Conservation (phyloP, 2,113 vertebrate species). For the Podarcis muralis region DNA sequence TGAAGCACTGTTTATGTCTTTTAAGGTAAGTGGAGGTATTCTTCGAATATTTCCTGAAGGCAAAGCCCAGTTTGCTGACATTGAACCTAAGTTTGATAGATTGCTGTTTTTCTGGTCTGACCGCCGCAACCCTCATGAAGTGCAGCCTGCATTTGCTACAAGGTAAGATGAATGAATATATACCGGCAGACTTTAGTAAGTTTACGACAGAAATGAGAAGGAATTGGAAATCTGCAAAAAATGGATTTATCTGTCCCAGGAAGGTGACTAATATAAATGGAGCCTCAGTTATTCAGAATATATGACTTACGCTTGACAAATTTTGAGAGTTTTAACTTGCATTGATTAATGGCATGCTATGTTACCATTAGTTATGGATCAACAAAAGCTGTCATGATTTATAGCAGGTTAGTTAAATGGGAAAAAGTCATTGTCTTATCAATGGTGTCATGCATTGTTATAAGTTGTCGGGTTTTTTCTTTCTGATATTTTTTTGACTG, state of each 20-base stretch:
- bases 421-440: not conserved
- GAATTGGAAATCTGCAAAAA: not conserved
- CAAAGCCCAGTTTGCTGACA: constrained; percentile 96
- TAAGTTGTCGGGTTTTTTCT: not conserved
- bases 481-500: not conserved
- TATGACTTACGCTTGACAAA: not conserved
- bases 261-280: not conserved
- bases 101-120: constrained; percentile 99
- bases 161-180: constrained; percentile 77
- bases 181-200: not conserved
- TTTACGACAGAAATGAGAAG: not conserved
- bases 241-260: not conserved
- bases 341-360: not conserved
- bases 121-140: constrained; percentile 97
- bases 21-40: constrained; percentile 92
- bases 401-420: not conserved
- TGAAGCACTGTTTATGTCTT: constrained; percentile 34
- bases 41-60: constrained; percentile 99
- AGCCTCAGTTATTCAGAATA: not conserved
- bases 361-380: not conserved
- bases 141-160: constrained; percentile 93
- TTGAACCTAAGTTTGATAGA: constrained; percentile 98
- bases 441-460: not conserved
- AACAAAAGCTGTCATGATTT: not conserved
- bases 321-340: not conserved